phyloP scores from a whole-genome alignment of 2,797 vertebrate genomes.

The Microcaecilia unicolor region DNA sequence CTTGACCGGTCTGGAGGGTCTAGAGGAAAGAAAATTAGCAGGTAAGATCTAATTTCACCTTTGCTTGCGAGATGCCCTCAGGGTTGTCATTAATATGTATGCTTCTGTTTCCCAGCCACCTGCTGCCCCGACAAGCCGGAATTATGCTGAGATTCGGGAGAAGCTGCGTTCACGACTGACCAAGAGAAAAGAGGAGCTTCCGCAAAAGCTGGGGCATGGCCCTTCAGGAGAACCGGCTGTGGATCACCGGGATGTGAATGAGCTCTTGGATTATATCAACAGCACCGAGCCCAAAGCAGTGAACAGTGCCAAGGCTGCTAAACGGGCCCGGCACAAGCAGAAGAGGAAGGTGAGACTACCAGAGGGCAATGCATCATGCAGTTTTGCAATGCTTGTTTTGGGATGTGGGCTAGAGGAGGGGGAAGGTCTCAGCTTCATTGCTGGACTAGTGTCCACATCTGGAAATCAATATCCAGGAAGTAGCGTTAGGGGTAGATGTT shows the following conservation, averaged over 20 bases:
- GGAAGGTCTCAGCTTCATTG: too few species aligned
- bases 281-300: conserved; percentile 87
- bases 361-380: too few species aligned
- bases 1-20: too few species aligned
- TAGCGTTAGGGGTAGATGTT: too few species aligned
- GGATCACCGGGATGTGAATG: conserved; percentile 90
- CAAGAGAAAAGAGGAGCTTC: conserved; percentile 89
- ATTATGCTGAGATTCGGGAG: conserved; percentile 95
- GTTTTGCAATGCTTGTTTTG: too few species aligned
- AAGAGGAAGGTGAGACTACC: conserved; percentile 82
- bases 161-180: conserved; percentile 90
- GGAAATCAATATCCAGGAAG: too few species aligned
- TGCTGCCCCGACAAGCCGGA: conserved; percentile 92
- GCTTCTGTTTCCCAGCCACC: conserved; percentile 81
- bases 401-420: too few species aligned
- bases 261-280: conserved; percentile 95
- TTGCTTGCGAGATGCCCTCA: too few species aligned
- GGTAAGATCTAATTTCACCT: too few species aligned
- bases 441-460: too few species aligned
- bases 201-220: conserved; percentile 70
- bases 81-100: too few species aligned
- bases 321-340: conserved; percentile 93
- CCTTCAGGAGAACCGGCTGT: conserved; percentile 66
- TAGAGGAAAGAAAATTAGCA: too few species aligned
- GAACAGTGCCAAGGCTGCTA: conserved; percentile 95